Evolutionary conservation across 2,113 vertebrate species (phyloP), one percentile per base, ranked within the genome.

Genomic region (Neogobius melanostomus): DNA sequence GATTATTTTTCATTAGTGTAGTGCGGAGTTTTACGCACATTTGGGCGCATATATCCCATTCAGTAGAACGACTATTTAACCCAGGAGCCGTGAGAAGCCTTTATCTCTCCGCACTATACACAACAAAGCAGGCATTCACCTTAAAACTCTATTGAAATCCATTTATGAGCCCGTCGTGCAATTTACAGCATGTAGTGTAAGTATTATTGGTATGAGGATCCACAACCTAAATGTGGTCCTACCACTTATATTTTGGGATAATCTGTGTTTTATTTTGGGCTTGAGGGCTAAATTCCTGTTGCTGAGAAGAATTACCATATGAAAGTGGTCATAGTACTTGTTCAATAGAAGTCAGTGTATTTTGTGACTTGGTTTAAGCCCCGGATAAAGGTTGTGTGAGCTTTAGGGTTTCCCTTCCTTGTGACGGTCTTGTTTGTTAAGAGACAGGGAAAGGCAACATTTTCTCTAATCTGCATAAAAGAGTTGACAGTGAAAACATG

Each of bases 221-320:
- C 73, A 84, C 86, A 76, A 87, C 91, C 79, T 81, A 72, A 62
- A 61, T 15, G 6, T 90, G 77, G 79, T 36, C 28, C 78, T 87
- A 80, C 57, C 82, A 88, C 78, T 51, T 81, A 36, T 79, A 61
- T 85, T 87, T 89, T 85, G 89, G 91, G 90, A 89, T 90, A 89
- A 91, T 93, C 93, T 92, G 80, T 93, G 95, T 95, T 65, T 94
- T 93, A 88, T 93, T 94, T 21, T 93, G 92, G 92, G 92, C 88
- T 85, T 90, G 95, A 95, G 94, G 94, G 92, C 90, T 91, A 94
- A 95, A 95, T 95, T 95, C 94, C 93, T 95, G 92, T 91, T 93
- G 94, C 95, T 95, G 95, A 93, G 94, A 94, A 93, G 71, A 57
- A 98, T 98, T 97, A 95, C 91, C 95, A 98, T 96, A 95, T 97